Conservation (phyloP, 30 jellyfish, hydroid and myxozoan species). For the Chironex yamaguchii region DNA sequence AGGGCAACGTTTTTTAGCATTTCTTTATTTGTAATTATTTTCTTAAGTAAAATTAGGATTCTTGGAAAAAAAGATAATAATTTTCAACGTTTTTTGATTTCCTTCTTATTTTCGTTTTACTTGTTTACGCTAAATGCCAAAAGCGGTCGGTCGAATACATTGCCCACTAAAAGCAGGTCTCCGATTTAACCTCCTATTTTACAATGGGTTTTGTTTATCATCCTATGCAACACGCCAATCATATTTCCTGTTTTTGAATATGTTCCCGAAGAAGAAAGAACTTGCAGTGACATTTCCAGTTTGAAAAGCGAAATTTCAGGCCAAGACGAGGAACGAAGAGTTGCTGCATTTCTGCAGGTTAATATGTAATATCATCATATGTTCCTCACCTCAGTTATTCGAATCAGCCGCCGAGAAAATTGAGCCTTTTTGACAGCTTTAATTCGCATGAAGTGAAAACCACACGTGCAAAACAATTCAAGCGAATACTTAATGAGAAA, state of each 20-base stretch:
- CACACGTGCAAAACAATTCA: conserved; percentile 1
- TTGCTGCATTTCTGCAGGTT: not conserved
- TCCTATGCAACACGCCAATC: conserved; percentile 2
- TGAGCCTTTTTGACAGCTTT: conserved; percentile 1
- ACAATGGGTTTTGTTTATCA: not conserved
- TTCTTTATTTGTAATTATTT: too few species aligned
- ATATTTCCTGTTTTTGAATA: not conserved
- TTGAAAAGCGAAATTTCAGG: not conserved
- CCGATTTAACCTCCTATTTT: not conserved
- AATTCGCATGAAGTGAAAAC: not conserved
- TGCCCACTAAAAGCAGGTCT: not conserved
- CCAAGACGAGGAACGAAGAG: not conserved
- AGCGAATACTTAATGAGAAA: not conserved
- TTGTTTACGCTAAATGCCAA: not conserved
- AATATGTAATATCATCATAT: not conserved
- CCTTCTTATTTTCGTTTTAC: not conserved
- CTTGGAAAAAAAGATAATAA: not conserved
- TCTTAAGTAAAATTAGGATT: not conserved
- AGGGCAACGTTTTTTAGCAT: not conserved
- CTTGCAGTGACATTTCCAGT: not conserved
- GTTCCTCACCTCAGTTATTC: not conserved
- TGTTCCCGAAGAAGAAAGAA: not conserved
- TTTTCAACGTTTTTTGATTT: not conserved
- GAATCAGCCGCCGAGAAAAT: conserved; percentile 2
- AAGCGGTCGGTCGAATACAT: not conserved